Evolutionary conservation across 2,797 vertebrate species (phyloP), one percentile per base, ranked within the genome.

Genomic region (Tiaroga cobitis): DNA sequence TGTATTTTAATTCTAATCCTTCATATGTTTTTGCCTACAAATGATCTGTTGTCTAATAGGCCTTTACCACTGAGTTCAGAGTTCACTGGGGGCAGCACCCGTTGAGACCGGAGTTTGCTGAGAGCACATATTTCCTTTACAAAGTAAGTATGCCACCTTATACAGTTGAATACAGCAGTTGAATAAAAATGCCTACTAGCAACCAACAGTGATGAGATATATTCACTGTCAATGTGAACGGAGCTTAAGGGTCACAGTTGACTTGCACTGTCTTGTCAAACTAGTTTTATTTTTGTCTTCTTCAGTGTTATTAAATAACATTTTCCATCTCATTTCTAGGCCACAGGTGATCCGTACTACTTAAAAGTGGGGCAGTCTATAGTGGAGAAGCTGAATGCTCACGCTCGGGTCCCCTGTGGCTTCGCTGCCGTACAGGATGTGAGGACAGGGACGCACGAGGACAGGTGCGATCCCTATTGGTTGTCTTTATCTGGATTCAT

Each of bases 91-190:
- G 95, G 85, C 96, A 96, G 89, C 96, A 96, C 87, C 93, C 95
- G 16, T 91, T 96, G 83, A 95, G 96, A 89, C 96, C 96, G 67
- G 96, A 96, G 92, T 96, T 96, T 93, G 96, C 96, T 72, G 96
- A 96, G 92, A 96, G 96, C 91, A 96, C 96, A 41, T 96, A 96
- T 92, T 96, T 96, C 92, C 95, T 96, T 92, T 96, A 95, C 87
- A 96, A 96, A 95, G 96, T 96, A 81, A 39, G 67, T 34, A 8
- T 80, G 29, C 10, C 39, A 63, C 39, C 26, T 59, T 26, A 79
- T 19, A 15, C 37, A 78, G 16, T 37, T 59, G n/a, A 63, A 56
- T 16, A 76, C 37, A 29, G 8, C 37, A 61, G 15, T 37, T 61
- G n/a, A 79, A 56, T 39, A 59, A 37, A 13, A 76, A 16, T 2